These are phyloP conservation scores for Acleris sparsana DNA, from an alignment of 2,888 invertebrate genomes.

Conservation along the genomic window DNA sequence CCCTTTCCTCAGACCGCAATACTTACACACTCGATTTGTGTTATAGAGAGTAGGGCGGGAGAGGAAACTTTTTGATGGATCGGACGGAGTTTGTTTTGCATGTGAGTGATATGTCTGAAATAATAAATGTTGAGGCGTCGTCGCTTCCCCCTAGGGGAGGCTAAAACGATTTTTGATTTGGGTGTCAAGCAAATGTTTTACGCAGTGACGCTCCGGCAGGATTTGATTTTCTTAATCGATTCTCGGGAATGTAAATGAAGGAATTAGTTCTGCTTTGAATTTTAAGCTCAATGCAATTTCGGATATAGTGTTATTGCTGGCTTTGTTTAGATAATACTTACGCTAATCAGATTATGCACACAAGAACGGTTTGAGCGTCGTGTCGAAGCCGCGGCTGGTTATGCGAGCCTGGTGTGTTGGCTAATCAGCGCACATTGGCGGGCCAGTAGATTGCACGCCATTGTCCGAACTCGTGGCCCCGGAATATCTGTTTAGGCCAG, in stretches of 20 bases:
- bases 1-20: constrained; percentile 64
- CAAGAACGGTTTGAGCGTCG: constrained; percentile 74
- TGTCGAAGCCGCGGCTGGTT: constrained; percentile 64
- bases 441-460: constrained; percentile 78
- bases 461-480: constrained; percentile 78
- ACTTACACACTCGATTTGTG: constrained; percentile 83
- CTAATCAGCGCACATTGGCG: constrained; percentile 81
- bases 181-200: constrained; percentile 84
- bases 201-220: constrained; percentile 75
- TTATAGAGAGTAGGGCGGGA: constrained; percentile 53
- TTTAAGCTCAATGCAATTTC: constrained; percentile 7
- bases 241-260: constrained; percentile 67
- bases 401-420: constrained; percentile 76
- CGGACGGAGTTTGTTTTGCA: constrained; percentile 84
- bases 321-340: constrained; percentile 76
- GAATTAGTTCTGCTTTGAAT: constrained; percentile 43
- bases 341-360: constrained; percentile 82
- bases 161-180: constrained; percentile 84
- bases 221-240: constrained; percentile 83
- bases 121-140: constrained; percentile 84
- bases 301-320: constrained; percentile 65
- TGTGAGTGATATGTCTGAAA: constrained; percentile 84
- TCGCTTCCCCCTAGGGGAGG: constrained; percentile 77
- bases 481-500: constrained; percentile 83
- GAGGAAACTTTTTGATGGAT: constrained; percentile 82